Base-by-base conservation (phyloP, 2,797 vertebrate species). In the Acomys russatus region DNA sequence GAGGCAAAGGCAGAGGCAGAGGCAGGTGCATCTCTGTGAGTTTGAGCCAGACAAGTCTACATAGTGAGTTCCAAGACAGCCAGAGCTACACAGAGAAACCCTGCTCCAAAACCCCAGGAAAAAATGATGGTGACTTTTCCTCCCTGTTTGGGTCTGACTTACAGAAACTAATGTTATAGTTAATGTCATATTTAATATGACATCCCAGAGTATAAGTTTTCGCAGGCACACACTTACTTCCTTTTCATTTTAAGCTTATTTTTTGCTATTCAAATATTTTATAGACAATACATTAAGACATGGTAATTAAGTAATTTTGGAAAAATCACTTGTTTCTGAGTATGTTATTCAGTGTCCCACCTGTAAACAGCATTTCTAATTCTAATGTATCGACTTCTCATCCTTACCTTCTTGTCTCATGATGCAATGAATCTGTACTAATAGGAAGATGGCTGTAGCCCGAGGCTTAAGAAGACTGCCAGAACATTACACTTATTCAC, bases 271-370 rank as follows among this genome's bases (percentile, higher is more conserved):
- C 28, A 76, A 76, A 33, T 92, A 25, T 59, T 63, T 91, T 61
- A 90, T 15, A 94, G 38, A 64, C 88, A 74, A 20, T 35, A 87
- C 91, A 90, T 77, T 25, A 61, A 94, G 11, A 51, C 11, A 77
- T 25, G 79, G 20, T 68, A 28, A 28, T 63, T 61, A 95, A 87
- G 9, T 64, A 56, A 73, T 92, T 70, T 84, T 68, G 77, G 0
- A 9, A 90, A 59, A 9, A 64, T 92, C 18, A 76, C 33, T 71
- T 87, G 66, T 10, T 76, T 49, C 4, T 28, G 89, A 64, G 85
- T n/a, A 25, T 92, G 38, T n/a, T 70, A 23, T 70, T 88, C 61
- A 71, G 8, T 80, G 35, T 25, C 22, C 2, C 22, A 74, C 51
- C 1, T 71, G 15, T 79, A 79, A 38, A 64, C 4, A 80, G 10